Evolutionary conservation across 2,797 vertebrate species (phyloP).

Genomic region (Thamnophis elegans): DNA sequence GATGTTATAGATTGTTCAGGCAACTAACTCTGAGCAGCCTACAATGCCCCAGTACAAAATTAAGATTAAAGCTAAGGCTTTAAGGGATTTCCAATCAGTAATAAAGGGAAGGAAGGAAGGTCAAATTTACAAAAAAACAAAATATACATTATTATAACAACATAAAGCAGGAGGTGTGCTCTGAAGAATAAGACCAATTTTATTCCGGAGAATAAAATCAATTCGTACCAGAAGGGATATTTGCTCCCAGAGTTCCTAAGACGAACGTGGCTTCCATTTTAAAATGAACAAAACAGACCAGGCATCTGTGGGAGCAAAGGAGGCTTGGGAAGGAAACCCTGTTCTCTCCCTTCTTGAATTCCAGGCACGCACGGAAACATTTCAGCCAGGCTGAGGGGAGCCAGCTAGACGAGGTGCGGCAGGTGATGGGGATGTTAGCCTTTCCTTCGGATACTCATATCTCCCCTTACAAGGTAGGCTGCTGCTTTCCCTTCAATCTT

Average conservation of each 20-base stretch:
- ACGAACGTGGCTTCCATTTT: not conserved
- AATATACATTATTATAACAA: not conserved
- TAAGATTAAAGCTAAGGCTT: not conserved
- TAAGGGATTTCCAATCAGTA: not conserved
- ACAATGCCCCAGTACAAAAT: not conserved
- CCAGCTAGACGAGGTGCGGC: slow-evolving; percentile 96
- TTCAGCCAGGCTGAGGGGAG: slow-evolving; percentile 98
- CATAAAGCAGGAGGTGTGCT: not conserved
- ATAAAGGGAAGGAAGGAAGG: no score
- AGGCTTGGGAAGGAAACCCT: not conserved
- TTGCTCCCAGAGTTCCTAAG: not conserved
- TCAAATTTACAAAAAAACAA: not conserved
- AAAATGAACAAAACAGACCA: not conserved
- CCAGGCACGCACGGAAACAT: slow-evolving; percentile 95
- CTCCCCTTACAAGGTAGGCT: slow-evolving; percentile 93
- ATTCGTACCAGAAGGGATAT: not conserved
- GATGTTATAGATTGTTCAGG: not conserved
- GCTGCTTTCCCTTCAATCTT: accelerated
- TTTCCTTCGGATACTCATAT: slow-evolving; percentile 98
- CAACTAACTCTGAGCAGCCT: not conserved
- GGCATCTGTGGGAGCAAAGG: accelerated
- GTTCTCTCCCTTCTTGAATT: slow-evolving; percentile 23
- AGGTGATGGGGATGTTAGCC: slow-evolving; percentile 99
- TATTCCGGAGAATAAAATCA: not conserved
- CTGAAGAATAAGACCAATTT: not conserved